Conservation (phyloP, 2,888 invertebrate genomes). For the Melangyna quadrimaculata region DNA sequence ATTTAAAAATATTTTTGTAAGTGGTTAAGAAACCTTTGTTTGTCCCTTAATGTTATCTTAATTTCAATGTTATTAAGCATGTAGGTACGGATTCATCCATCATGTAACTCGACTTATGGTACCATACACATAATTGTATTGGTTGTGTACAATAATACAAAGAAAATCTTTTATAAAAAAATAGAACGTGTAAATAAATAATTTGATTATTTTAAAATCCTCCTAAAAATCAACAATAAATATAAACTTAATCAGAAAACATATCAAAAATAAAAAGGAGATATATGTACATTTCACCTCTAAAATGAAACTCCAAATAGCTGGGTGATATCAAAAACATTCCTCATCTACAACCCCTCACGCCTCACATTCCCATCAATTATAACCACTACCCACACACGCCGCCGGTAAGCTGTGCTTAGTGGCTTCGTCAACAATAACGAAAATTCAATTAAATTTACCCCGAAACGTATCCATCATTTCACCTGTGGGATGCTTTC, state of each 20-base stretch:
- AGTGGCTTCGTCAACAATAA: slow-evolving; percentile 7
- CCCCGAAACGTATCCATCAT: slow-evolving; percentile 22
- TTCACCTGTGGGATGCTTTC: slow-evolving; percentile 1
- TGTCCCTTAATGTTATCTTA: too few relatives aligned
- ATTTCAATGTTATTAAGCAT: too few relatives aligned
- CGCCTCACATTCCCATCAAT: neutral
- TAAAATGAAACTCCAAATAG: neutral
- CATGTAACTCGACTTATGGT: neutral
- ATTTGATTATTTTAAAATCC: neutral
- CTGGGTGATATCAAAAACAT: neutral
- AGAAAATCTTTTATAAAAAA: neutral
- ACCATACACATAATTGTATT: neutral
- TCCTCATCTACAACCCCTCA: neutral
- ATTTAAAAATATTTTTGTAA: too few relatives aligned
- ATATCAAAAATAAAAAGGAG: neutral
- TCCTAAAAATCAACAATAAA: neutral
- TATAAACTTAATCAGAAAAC: neutral
- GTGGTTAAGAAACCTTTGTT: too few relatives aligned
- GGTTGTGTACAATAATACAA: neutral
- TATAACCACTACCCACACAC: neutral
- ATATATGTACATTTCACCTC: neutral
- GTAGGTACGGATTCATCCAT: too few relatives aligned
- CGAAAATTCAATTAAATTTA: slow-evolving; percentile 30
- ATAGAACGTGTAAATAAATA: neutral
- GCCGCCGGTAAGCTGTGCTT: neutral